These are phyloP conservation scores for Myrmophylax atrothorax DNA, from an alignment of 2,113 vertebrate genomes.

Conservation along the genomic window DNA sequence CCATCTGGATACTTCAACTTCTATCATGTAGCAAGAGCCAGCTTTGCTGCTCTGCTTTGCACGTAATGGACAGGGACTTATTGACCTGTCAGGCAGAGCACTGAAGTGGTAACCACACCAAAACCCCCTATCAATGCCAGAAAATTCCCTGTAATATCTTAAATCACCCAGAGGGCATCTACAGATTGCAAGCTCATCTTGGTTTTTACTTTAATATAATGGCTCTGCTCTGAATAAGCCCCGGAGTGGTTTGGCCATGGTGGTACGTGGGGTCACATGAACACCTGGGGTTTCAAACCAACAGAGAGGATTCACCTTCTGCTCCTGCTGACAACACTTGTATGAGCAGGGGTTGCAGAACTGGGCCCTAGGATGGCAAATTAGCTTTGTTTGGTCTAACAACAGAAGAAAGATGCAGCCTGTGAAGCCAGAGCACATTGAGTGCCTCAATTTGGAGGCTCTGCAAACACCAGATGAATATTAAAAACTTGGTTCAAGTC, in stretches of 20 bases:
- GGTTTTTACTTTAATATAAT: background rate
- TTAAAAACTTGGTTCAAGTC: slow-evolving; percentile 37
- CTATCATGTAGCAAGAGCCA: background rate
- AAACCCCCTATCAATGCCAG: background rate
- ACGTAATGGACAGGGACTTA: slow-evolving; percentile 6
- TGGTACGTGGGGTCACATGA: background rate
- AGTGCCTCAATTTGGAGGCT: slow-evolving; percentile 16
- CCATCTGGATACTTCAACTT: slow-evolving; percentile 52
- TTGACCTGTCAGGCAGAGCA: slow-evolving; percentile 34
- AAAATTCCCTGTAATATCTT: background rate
- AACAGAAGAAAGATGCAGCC: background rate
- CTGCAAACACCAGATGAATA: slow-evolving; percentile 47
- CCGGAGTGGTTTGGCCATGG: background rate
- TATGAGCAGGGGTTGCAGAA: background rate
- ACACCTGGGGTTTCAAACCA: background rate
- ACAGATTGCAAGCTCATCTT: background rate
- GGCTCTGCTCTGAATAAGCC: background rate
- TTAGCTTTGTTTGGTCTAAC: background rate
- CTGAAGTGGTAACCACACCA: background rate
- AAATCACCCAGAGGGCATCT: background rate
- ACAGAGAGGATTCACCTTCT: background rate
- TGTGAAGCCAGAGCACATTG: background rate
- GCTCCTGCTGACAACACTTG: background rate
- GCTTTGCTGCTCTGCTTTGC: background rate
- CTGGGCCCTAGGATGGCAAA: background rate